A percentile compares a stretch with the other conserved stretches of the same genome.
Conservation (phyloP, 2,888 invertebrate genomes). For the Sylvicola cinctus region DNA sequence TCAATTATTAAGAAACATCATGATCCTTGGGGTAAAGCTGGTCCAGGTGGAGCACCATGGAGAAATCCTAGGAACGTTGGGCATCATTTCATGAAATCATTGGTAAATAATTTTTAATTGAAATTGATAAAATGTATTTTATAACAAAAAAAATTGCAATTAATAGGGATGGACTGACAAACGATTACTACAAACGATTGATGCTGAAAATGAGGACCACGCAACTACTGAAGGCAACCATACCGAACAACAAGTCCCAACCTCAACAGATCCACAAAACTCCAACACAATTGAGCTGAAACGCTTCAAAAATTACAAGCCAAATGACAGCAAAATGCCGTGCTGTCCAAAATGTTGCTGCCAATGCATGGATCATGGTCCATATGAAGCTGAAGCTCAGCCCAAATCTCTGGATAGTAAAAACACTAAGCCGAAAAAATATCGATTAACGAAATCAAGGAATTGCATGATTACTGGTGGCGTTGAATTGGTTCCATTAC, state of each 20-base stretch:
- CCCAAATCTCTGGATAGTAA: neutral
- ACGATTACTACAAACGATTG: constrained; percentile 21
- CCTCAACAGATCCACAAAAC: neutral
- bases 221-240: constrained; percentile 7
- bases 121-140: no score
- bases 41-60: constrained; percentile 48
- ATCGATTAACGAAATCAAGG: constrained; percentile 7
- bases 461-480: constrained; percentile 34
- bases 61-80: constrained; percentile 51
- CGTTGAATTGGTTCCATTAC: constrained; percentile 53
- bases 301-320: no score
- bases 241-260: constrained; percentile 13
- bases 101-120: constrained; percentile 33
- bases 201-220: constrained; percentile 19
- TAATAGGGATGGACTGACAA: constrained; percentile 26
- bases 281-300: neutral
- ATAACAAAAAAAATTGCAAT: no score
- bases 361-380: constrained; percentile 1
- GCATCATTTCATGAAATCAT: constrained; percentile 51
- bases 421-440: neutral
- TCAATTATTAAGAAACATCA: neutral
- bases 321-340: neutral
- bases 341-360: neutral
- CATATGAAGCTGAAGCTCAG: neutral
- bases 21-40: constrained; percentile 19